These are phyloP conservation scores for Tolmerus cingulatus DNA, from an alignment of 2,888 invertebrate species.

Conservation along the genomic window DNA sequence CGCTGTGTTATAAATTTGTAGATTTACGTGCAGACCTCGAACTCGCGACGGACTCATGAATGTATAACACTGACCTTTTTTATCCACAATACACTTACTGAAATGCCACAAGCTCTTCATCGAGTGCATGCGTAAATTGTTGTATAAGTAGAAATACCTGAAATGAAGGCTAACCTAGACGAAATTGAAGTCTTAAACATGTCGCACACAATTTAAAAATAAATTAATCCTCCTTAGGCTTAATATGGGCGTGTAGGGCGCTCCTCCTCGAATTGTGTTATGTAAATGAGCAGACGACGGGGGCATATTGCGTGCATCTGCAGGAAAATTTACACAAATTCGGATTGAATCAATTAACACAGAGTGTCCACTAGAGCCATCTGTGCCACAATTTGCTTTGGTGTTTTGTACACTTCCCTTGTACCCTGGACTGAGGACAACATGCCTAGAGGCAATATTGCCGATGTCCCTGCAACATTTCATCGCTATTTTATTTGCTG, in stretches of 20 bases:
- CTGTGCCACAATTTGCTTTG: constrained; percentile 37
- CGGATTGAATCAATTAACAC: constrained; percentile 33
- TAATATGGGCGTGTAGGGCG: neutral
- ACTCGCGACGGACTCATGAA: too few species aligned
- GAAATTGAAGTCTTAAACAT: neutral
- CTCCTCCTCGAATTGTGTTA: neutral
- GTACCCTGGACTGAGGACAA: constrained; percentile 10
- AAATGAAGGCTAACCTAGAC: neutral
- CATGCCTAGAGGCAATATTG: constrained; percentile 18
- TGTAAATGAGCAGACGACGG: constrained; percentile 8
- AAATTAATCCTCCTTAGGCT: neutral
- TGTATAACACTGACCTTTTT: too few species aligned
- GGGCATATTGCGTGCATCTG: constrained; percentile 6
- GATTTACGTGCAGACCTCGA: too few species aligned
- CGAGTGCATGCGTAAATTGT: too few species aligned
- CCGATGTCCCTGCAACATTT: constrained; percentile 26
- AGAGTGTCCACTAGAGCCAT: constrained; percentile 32
- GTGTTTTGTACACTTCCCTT: constrained; percentile 35
- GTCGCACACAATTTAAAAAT: neutral
- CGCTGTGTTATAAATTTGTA: too few species aligned
- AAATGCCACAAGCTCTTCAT: too few species aligned
- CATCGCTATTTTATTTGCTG: constrained; percentile 23
- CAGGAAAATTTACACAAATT: constrained; percentile 30
- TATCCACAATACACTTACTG: too few species aligned
- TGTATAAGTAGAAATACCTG: too few species aligned